phyloP scores from a whole-genome alignment of 2,888 invertebrate genomes.

The Romanomermis culicivorax region DNA sequence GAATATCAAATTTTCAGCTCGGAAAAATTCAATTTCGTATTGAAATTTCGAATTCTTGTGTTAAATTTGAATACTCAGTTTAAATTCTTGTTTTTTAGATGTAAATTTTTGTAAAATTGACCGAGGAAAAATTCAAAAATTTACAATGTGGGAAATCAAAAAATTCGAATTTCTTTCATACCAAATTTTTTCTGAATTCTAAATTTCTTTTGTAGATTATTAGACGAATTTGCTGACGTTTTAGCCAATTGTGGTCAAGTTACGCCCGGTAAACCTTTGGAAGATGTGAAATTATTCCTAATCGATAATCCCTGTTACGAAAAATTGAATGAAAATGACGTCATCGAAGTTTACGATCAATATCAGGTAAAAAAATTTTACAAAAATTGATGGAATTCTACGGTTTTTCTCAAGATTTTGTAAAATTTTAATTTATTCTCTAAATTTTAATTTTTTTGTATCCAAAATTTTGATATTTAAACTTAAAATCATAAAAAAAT shows the following conservation, averaged over 20 bases:
- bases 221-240: slow-evolving; percentile 74
- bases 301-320: slow-evolving; percentile 87
- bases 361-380: slow-evolving; percentile 47
- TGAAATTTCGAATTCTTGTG: too few relatives aligned
- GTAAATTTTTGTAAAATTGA: too few relatives aligned
- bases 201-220: slow-evolving; percentile 44
- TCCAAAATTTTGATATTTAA: too few relatives aligned
- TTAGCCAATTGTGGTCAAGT: slow-evolving; percentile 82
- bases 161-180: slow-evolving; percentile 9
- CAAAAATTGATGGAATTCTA: not conserved
- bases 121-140: not conserved
- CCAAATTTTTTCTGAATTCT: too few relatives aligned
- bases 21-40: too few relatives aligned
- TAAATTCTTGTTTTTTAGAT: too few relatives aligned
- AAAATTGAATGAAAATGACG: slow-evolving; percentile 65
- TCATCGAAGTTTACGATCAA: slow-evolving; percentile 72
- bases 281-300: slow-evolving; percentile 59
- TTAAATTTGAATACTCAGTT: too few relatives aligned
- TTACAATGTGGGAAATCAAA: not conserved
- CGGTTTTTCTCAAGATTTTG: not conserved
- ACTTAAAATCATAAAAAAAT: too few relatives aligned
- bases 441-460: too few relatives aligned
- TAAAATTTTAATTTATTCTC: too few relatives aligned
- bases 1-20: too few relatives aligned
- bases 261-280: slow-evolving; percentile 74